A percentile compares a stretch with the other conserved stretches of the same genome.
Evolutionary conservation across 2,797 vertebrate species (phyloP).

Genomic region (Platalea minor): DNA sequence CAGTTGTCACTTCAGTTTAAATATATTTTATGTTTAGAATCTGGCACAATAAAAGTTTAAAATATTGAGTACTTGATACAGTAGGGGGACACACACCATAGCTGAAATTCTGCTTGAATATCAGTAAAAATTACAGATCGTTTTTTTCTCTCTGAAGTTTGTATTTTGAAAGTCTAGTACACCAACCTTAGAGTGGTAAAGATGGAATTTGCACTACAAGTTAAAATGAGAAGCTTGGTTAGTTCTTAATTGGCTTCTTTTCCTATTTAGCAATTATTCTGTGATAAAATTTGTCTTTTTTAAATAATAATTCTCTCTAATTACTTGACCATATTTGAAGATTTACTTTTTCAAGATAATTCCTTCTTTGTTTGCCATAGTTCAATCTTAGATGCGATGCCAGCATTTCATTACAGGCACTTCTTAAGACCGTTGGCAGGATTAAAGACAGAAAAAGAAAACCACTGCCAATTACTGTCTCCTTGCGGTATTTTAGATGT

Average conservation of each 20-base stretch:
- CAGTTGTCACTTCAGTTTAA: neutral
- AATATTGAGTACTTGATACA: neutral
- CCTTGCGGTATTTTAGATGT: neutral
- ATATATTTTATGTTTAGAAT: neutral
- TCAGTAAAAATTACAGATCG: neutral
- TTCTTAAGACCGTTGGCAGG: neutral
- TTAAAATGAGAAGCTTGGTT: neutral
- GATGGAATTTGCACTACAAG: neutral
- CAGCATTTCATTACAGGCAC: neutral
- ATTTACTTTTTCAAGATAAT: neutral
- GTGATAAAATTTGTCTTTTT: neutral
- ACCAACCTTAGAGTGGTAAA: neutral
- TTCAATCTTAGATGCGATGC: neutral
- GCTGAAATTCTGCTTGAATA: neutral
- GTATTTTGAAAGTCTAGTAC: neutral
- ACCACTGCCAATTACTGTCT: neutral
- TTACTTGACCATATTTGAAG: neutral
- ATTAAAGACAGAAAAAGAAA: neutral
- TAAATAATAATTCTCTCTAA: neutral
- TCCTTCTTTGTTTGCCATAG: neutral
- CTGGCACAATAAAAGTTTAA: neutral
- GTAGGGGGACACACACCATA: fast-evolving
- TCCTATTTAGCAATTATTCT: neutral
- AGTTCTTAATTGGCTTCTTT: neutral
- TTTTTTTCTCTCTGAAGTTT: neutral